These are phyloP conservation scores for Notechis scutatus DNA, from an alignment of 2,113 vertebrate genomes.

Conservation along the genomic window DNA sequence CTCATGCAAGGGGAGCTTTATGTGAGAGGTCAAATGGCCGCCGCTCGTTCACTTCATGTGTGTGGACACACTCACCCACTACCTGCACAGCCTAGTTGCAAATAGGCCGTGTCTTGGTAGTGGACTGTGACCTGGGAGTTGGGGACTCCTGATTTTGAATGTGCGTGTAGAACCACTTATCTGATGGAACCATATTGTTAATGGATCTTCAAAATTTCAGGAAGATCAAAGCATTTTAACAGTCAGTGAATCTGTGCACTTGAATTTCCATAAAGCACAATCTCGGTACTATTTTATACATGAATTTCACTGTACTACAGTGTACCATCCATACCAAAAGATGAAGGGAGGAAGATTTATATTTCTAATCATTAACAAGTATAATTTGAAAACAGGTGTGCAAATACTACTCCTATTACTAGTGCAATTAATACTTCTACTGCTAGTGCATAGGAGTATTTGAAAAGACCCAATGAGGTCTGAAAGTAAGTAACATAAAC, in stretches of 20 bases:
- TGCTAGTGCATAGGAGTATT: background rate
- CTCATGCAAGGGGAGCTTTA: background rate
- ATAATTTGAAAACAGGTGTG: background rate
- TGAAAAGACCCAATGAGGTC: background rate
- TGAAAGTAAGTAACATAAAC: background rate
- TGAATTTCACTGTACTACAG: background rate
- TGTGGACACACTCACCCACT: fast-evolving
- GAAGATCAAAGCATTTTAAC: background rate
- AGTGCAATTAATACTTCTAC: background rate
- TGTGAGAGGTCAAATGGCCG: background rate
- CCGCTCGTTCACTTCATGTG: background rate
- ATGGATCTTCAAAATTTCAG: background rate
- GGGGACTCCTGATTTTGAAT: background rate
- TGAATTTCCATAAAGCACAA: background rate
- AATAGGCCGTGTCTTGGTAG: background rate
- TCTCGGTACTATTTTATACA: background rate
- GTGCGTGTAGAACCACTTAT: background rate
- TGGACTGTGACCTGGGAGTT: fast-evolving
- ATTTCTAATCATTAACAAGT: background rate
- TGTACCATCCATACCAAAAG: no score
- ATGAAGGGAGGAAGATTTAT: background rate
- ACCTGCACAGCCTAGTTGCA: background rate
- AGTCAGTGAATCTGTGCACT: background rate
- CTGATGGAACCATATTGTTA: background rate
- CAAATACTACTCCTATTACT: background rate